Evolutionary conservation across 23 tunicate species (phyloP), one percentile per base, ranked within the genome.

Genomic region (Styela plicata): DNA sequence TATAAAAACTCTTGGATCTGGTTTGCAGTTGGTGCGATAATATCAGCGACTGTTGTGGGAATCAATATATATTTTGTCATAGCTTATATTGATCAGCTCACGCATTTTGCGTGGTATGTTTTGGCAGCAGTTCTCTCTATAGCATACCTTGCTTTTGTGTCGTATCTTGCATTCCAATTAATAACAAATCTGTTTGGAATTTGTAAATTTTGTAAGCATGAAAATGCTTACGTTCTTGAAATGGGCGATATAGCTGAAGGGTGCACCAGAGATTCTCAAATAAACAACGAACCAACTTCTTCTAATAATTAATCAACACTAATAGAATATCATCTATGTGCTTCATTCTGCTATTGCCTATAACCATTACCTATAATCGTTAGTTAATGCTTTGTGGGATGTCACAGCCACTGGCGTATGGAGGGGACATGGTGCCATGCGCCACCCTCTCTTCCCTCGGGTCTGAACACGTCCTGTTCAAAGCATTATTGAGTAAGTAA

Each of bases 61-160:
- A 88, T 91, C 36, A 91, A 91, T 62, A 44, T 91, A 69, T 91
- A 64, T 79, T 91, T 91, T 67, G 86, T 89, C 36, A 89, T 76
- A 2, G 33, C 30, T 13, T 85, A 73, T 36, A 85, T 89, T 30
- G 64, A 44, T 0, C 63, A 85, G 31, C 36, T 89, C 17, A 5
- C 30, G 16, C 31, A 66, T 7, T 3, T 28, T 26, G 71, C 31
- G 5, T 66, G 71, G 71, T 66, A 66, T 17, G 17, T 28, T 66
- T 28, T 66, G 10, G 31, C 31, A 3, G 71, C 71, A 25, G 7
- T 66, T 5, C 5, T 66, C 5, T 10, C 31, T 17, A 25, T 66
- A 66, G 10, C 16, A 5, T 66, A 66, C 31, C 71, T 66, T 26
- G 30, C 10, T 66, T 66, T 66, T 17, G 71, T 66, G 30, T 26